Conservation (phyloP, 1,140 invertebrate species). For the Plodia interpunctella region DNA sequence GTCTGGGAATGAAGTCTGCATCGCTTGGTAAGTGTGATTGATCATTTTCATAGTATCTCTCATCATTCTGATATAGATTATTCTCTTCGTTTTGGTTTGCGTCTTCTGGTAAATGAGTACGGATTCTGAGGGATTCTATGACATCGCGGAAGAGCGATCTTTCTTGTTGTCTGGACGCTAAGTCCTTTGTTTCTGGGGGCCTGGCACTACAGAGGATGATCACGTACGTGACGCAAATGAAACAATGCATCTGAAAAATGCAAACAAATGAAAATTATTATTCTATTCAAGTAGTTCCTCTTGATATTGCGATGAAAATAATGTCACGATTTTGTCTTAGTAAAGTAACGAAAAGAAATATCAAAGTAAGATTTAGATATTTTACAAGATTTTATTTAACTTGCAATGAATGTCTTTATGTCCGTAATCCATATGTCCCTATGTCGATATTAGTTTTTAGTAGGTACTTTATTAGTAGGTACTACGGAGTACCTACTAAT, state of each 20-base stretch:
- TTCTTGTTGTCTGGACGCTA: conserved; percentile 28
- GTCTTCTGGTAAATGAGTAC: conserved; percentile 49
- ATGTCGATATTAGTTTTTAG: no score
- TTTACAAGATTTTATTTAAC: no score
- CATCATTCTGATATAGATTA: conserved; percentile 44
- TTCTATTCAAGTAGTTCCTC: no score
- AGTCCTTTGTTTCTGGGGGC: conserved; percentile 34
- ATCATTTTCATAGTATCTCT: conserved; percentile 49
- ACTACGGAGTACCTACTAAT: no score
- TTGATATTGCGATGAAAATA: no score
- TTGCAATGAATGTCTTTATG: no score
- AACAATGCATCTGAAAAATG: conserved; percentile 63
- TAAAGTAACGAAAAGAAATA: no score
- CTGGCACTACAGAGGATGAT: conserved; percentile 50
- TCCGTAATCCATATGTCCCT: no score
- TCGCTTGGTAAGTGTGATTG: conserved; percentile 47
- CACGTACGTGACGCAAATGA: conserved; percentile 61
- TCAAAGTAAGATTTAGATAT: no score
- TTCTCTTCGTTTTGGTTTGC: conserved; percentile 52
- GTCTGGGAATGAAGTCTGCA: conserved; percentile 50
- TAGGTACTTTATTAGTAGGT: no score
- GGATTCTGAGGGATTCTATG: conserved; percentile 57
- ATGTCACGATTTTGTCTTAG: no score
- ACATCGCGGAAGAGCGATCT: conserved; percentile 62
- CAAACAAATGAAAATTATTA: not conserved